phyloP scores from a whole-genome alignment of 1,140 invertebrate species.

The Samia ricini region DNA sequence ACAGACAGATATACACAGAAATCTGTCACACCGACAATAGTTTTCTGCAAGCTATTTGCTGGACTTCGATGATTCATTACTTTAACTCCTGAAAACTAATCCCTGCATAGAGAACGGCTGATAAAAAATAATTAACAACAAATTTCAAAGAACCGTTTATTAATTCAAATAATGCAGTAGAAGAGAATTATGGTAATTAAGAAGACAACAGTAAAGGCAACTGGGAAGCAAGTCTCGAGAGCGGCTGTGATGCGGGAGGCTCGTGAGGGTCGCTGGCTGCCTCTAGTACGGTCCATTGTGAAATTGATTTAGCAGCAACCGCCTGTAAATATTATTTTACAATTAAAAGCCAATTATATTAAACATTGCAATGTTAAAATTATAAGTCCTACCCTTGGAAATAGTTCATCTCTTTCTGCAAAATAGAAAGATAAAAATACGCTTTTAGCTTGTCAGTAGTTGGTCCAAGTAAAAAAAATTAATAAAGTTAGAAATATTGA shows the following conservation, averaged over 20 bases:
- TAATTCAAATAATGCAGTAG: conserved; percentile 54
- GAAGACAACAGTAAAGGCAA: conserved; percentile 57
- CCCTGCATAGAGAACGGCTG: neutral
- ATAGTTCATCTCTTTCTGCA: too few species aligned
- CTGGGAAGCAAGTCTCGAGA: conserved; percentile 56
- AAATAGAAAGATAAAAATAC: too few species aligned
- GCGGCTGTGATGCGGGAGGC: conserved; percentile 33
- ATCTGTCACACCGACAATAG: too few species aligned
- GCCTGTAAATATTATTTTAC: conserved; percentile 33
- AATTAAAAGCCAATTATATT: neutral
- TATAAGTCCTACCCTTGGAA: too few species aligned
- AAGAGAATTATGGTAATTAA: conserved; percentile 57
- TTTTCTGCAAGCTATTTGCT: too few species aligned
- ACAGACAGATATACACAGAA: too few species aligned
- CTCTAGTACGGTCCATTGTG: conserved; percentile 34
- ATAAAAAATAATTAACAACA: conserved; percentile 16
- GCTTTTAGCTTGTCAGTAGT: too few species aligned
- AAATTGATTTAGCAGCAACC: conserved; percentile 50
- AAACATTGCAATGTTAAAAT: neutral
- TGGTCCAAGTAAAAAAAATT: too few species aligned
- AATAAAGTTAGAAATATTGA: too few species aligned
- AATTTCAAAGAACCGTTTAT: conserved; percentile 28
- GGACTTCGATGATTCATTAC: too few species aligned
- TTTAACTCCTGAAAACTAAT: too few species aligned
- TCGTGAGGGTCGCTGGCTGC: conserved; percentile 26